Evolutionary conservation across 1,140 invertebrate genomes (phyloP).

Genomic region (Triops cancriformis): DNA sequence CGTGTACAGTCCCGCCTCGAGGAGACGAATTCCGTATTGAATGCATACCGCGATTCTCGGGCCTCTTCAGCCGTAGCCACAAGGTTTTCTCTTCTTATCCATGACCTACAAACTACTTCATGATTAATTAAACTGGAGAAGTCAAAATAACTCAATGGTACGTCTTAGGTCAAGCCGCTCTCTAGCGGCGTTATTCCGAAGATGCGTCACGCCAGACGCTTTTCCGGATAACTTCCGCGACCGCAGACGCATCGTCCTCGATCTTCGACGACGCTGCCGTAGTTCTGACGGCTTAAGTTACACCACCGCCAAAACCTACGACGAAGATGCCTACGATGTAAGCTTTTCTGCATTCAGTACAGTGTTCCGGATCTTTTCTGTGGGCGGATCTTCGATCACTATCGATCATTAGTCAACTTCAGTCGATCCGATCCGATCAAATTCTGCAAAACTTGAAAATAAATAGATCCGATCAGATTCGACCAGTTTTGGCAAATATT

Average conservation of each 20-base stretch:
- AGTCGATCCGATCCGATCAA: too few relatives aligned
- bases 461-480: neutral
- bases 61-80: neutral
- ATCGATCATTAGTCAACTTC: too few relatives aligned
- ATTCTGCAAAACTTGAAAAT: too few relatives aligned
- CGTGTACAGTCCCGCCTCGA: neutral
- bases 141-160: too few relatives aligned
- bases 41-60: neutral
- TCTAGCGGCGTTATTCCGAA: neutral
- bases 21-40: neutral
- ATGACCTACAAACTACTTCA: neutral
- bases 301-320: conserved; percentile 7
- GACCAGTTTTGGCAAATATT: too few relatives aligned
- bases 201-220: neutral
- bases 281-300: conserved; percentile 20
- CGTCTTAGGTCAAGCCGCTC: neutral
- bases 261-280: conserved; percentile 18
- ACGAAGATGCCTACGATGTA: neutral
- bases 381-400: too few relatives aligned
- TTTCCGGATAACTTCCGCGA: neutral
- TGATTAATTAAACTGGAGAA: too few relatives aligned
- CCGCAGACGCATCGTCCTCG: conserved; percentile 12
- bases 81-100: neutral
- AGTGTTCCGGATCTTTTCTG: neutral
- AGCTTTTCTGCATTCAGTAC: neutral